Conservation (phyloP, 2,888 invertebrate species). For the Dorcus hopei region DNA sequence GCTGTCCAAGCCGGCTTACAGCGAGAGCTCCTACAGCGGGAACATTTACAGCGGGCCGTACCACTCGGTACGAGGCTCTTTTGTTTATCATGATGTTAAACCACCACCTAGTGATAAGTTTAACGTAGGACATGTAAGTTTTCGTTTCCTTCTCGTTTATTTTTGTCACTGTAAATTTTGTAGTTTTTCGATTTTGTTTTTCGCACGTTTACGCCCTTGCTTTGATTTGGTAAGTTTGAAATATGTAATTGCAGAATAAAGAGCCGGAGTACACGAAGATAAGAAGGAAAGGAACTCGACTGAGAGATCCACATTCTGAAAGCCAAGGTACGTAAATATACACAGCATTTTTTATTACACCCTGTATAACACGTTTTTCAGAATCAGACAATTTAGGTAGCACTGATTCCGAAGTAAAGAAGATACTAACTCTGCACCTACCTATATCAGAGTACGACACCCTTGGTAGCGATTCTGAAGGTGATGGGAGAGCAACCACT, state of each 20-base stretch:
- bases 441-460: slow-evolving; percentile 92
- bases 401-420: slow-evolving; percentile 92
- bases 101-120: slow-evolving; percentile 71
- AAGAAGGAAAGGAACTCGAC: slow-evolving; percentile 74
- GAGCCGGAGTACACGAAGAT: slow-evolving; percentile 83
- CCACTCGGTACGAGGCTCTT: slow-evolving; percentile 80
- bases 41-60: slow-evolving; percentile 85
- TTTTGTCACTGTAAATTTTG: background rate
- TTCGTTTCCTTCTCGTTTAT: slow-evolving; percentile 26
- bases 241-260: slow-evolving; percentile 58
- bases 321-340: slow-evolving; percentile 65
- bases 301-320: slow-evolving; percentile 78
- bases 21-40: slow-evolving; percentile 87
- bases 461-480: slow-evolving; percentile 78
- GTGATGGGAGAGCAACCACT: slow-evolving; percentile 64
- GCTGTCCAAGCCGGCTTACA: slow-evolving; percentile 75
- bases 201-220: background rate
- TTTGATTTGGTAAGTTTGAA: slow-evolving; percentile 1
- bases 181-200: slow-evolving; percentile 13
- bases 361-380: slow-evolving; percentile 48
- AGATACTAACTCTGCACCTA: slow-evolving; percentile 88
- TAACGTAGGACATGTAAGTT: slow-evolving; percentile 67
- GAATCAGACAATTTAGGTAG: slow-evolving; percentile 93
- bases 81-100: slow-evolving; percentile 87
- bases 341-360: no score